These are phyloP conservation scores for Euzophera pinguis DNA, from an alignment of 2,888 invertebrate genomes.

Conservation along the genomic window DNA sequence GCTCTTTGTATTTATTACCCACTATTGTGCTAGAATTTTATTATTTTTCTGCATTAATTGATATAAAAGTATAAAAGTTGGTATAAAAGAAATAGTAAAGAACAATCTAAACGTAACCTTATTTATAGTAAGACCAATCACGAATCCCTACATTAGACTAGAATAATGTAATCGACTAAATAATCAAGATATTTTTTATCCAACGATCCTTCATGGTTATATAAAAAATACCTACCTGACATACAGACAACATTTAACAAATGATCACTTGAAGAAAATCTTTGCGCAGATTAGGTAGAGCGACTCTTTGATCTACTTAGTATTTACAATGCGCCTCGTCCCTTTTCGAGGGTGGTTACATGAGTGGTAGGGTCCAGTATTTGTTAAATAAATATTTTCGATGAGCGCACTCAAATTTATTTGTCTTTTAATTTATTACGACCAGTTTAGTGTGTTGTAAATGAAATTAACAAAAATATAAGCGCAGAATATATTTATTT, in stretches of 20 bases:
- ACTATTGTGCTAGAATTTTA: no score
- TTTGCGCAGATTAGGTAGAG: slow-evolving; percentile 24
- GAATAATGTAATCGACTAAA: not conserved
- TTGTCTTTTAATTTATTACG: slow-evolving; percentile 60
- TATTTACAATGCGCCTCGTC: slow-evolving; percentile 49
- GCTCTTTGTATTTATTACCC: no score
- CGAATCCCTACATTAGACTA: not conserved
- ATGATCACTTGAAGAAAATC: slow-evolving; percentile 34
- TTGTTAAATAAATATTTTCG: slow-evolving; percentile 67
- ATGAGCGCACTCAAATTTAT: slow-evolving; percentile 56
- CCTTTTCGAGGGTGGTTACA: slow-evolving; percentile 29
- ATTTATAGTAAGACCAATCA: not conserved
- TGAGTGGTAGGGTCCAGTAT: slow-evolving; percentile 43
- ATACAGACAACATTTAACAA: slow-evolving; percentile 25
- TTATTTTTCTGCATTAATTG: no score
- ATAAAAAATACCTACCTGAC: not conserved
- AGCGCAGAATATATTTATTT: no score
- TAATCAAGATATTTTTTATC: not conserved
- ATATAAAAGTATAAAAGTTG: no score
- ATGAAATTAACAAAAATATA: not conserved
- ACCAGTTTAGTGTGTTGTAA: slow-evolving; percentile 23
- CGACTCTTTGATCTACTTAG: slow-evolving; percentile 65
- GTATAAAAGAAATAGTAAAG: no score
- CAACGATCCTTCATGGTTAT: not conserved
- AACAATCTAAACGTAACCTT: no score